phyloP scores from a whole-genome alignment of 2,113 vertebrate species.

The Zosterops hypoxanthus region DNA sequence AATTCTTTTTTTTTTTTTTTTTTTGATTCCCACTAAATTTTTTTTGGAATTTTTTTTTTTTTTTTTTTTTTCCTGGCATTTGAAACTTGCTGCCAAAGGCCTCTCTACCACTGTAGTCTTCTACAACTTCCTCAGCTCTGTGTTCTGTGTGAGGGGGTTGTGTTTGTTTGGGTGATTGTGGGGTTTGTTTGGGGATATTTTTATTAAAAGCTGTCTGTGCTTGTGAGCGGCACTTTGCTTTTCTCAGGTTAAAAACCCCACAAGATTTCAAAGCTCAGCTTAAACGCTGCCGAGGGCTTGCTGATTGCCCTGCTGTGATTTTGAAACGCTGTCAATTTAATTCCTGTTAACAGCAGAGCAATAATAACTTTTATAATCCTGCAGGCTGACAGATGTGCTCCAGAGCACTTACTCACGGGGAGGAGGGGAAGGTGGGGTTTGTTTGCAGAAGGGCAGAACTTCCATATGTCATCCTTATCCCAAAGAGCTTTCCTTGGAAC shows the following conservation, averaged over 20 bases:
- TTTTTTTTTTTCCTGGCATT: neutral
- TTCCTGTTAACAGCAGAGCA: neutral
- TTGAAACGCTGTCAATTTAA: neutral
- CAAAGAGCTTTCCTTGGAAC: neutral
- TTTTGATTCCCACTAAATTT: too few species aligned
- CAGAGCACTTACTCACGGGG: neutral
- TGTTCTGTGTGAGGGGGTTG: neutral
- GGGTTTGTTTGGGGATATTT: neutral
- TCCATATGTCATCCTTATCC: neutral
- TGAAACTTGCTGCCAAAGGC: neutral
- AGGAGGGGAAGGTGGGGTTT: constrained; percentile 1
- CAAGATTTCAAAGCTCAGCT: neutral
- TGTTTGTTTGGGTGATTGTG: neutral
- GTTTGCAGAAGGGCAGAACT: neutral
- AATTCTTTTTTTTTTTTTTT: neutral
- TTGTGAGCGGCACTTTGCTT: neutral
- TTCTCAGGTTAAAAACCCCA: neutral
- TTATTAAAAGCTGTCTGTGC: neutral
- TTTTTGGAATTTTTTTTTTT: neutral
- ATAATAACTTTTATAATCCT: neutral
- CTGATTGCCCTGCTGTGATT: neutral
- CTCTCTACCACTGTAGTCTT: accelerated
- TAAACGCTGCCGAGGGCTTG: neutral
- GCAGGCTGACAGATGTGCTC: neutral
- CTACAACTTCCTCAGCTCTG: neutral